Conservation (phyloP, 2,888 invertebrate species). For the Chymomyza procnemis region DNA sequence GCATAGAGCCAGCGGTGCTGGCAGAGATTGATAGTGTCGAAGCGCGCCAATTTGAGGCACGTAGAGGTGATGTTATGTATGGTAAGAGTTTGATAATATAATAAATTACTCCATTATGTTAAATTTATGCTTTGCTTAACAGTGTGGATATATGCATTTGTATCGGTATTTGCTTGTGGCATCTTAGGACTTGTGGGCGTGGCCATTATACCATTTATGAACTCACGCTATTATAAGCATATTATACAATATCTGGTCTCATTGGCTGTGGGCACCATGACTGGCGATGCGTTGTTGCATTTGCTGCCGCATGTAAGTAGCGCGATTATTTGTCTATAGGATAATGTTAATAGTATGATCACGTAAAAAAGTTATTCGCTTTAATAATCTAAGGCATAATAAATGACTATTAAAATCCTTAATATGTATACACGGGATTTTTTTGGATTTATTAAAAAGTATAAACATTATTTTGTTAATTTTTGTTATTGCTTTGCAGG, state of each 20-base stretch:
- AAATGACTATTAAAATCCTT: no score
- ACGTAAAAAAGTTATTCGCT: no score
- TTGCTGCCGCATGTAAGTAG: slow-evolving; percentile 90
- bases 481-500: slow-evolving; percentile 51
- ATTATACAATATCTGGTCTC: slow-evolving; percentile 94
- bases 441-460: no score
- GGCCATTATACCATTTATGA: slow-evolving; percentile 94
- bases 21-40: slow-evolving; percentile 55
- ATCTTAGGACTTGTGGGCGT: slow-evolving; percentile 92
- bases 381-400: no score
- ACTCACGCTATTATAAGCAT: slow-evolving; percentile 91
- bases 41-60: slow-evolving; percentile 19
- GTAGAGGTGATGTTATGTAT: slow-evolving; percentile 58
- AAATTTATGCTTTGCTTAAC: slow-evolving; percentile 2
- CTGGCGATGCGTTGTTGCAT: slow-evolving; percentile 95
- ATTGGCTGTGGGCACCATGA: slow-evolving; percentile 92
- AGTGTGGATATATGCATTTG: slow-evolving; percentile 91
- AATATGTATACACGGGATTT: no score
- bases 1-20: slow-evolving; percentile 79
- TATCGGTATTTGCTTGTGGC: slow-evolving; percentile 90
- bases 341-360: no score
- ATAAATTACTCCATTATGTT: neutral
- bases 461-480: no score
- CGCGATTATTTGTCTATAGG: neutral
- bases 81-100: slow-evolving; percentile 47